Evolutionary conservation across 2,797 vertebrate species (phyloP), one percentile per base, ranked within the genome.

Genomic region (Tokudaia tokunoshimensis): DNA sequence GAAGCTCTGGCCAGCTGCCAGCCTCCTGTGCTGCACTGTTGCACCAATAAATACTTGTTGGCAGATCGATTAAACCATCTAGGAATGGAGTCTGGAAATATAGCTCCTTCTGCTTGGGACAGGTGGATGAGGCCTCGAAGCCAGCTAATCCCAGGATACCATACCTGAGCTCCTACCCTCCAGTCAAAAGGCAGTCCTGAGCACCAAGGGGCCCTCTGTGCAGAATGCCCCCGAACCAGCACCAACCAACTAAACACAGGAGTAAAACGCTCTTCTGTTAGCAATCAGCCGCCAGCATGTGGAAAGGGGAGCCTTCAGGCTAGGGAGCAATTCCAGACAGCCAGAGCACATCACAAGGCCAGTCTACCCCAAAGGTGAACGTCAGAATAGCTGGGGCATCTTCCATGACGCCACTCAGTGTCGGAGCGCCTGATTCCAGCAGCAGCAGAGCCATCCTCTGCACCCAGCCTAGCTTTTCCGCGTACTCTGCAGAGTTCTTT

Each of bases 61-160:
- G 97, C 97, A 97, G 95, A 97, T 97, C 95, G 75, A 97, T 97
- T 92, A 97, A 97, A 92, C 97, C 97, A 97, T 98, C 96, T 93
- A 97, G 97, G 96, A 98, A 98, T 8, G 52, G 63, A 8, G 10
- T 87, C 92, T 97, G 94, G 91, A 96, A 95, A 92, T 74, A 89
- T 1, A 50, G 57, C 75, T 84, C 94, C n/a, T 75, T 59, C 0
- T 3, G 78, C 70, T 91, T 6, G 0, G 70, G 41, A 29, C 41
- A 15, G 80, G 72, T 37, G 10, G 78, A 92, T 3, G 44, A 67
- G 79, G 47, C 72, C 22, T 31, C 87, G 22, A 70, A 47, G 92
- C n/a, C 81, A 59, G 34, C 31, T 1, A 67, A 83, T 47, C 24
- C 88, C 1, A 12, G 65, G 67, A 47, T 15, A 44, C 72, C 65